phyloP scores from a whole-genome alignment of 2,113 vertebrate genomes.

The Notechis scutatus region DNA sequence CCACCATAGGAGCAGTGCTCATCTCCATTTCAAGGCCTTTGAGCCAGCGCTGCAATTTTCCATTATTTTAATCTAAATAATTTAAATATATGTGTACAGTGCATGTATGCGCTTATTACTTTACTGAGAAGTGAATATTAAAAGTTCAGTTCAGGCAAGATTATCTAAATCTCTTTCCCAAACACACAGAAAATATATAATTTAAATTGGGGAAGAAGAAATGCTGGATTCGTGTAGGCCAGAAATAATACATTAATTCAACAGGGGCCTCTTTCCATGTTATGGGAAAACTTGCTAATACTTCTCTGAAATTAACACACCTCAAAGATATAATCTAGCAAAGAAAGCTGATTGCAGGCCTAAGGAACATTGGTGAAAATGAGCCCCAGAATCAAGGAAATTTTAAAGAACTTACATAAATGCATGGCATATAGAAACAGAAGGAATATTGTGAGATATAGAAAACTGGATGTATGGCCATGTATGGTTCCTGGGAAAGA shows the following conservation, averaged over 20 bases:
- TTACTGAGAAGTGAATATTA: neutral
- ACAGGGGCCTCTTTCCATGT: neutral
- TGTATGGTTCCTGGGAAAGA: neutral
- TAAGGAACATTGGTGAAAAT: neutral
- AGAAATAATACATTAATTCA: neutral
- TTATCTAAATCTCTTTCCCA: neutral
- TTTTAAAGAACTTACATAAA: conserved; percentile 39
- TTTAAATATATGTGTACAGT: neutral
- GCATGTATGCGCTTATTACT: neutral
- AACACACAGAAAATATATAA: neutral
- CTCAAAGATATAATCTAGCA: neutral
- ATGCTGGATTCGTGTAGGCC: neutral
- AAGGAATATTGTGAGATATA: neutral
- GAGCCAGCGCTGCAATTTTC: neutral
- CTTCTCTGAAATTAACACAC: neutral
- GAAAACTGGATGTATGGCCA: conserved; percentile 6
- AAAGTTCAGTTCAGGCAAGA: neutral
- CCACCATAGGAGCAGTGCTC: neutral
- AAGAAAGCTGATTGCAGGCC: neutral
- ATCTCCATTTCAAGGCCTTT: neutral
- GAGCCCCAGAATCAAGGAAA: conserved; percentile 31
- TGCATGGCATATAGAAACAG: conserved; percentile 31
- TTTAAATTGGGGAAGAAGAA: neutral
- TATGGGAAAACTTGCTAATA: neutral
- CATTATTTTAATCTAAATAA: neutral